A percentile compares a stretch with the other conserved stretches of the same genome.
These are phyloP conservation scores for Grammomys dolichurus DNA, from an alignment of 2,113 vertebrate species.

Conservation along the genomic window DNA sequence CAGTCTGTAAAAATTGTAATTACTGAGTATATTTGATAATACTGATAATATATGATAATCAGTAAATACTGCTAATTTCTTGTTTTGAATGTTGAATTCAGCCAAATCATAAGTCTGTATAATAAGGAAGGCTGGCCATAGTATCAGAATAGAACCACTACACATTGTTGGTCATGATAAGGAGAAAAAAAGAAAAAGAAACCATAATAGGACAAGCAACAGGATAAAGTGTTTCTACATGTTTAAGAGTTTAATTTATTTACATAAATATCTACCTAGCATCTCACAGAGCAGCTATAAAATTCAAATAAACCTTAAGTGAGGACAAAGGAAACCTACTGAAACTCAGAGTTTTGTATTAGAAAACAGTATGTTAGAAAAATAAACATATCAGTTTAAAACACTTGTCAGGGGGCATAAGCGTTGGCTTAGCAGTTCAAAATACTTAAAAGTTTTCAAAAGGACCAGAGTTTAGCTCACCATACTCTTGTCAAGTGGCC, in stretches of 20 bases:
- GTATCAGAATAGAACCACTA: neutral
- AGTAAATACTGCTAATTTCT: slow-evolving; percentile 52
- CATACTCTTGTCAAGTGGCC: neutral
- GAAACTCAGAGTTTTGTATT: slow-evolving; percentile 23
- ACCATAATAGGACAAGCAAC: neutral
- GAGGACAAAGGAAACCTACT: slow-evolving; percentile 2
- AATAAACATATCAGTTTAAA: neutral
- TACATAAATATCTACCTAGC: slow-evolving; percentile 25
- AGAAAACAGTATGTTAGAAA: slow-evolving; percentile 1
- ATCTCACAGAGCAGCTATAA: slow-evolving; percentile 6
- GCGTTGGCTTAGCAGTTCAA: neutral
- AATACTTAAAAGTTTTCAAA: neutral
- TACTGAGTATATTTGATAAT: neutral
- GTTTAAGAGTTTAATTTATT: slow-evolving; percentile 14
- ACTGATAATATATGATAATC: neutral
- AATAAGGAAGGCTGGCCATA: slow-evolving; percentile 1
- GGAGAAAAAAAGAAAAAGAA: neutral
- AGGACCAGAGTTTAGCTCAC: neutral
- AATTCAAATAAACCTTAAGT: neutral
- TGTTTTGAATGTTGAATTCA: slow-evolving; percentile 44
- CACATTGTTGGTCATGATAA: neutral
- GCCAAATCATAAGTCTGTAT: slow-evolving; percentile 19
- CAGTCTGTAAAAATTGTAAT: neutral
- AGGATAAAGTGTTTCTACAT: neutral
- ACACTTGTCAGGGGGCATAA: neutral